phyloP scores from a whole-genome alignment of 2,113 vertebrate species.

The Podiceps cristatus region DNA sequence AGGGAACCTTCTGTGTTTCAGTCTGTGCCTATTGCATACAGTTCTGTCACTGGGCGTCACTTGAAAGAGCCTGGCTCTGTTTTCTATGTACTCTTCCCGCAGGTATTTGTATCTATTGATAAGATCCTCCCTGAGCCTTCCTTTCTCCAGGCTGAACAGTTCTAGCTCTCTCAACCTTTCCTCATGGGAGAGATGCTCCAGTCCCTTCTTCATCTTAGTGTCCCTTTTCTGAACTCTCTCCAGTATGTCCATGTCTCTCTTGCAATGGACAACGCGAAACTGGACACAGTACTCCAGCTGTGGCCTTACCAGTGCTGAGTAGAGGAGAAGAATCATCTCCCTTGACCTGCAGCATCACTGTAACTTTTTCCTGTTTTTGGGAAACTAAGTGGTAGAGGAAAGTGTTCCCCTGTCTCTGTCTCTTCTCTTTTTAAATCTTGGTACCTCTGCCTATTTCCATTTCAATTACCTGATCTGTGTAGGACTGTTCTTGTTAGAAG shows the following conservation, averaged over 20 bases:
- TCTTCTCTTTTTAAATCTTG: neutral
- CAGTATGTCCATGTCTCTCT: neutral
- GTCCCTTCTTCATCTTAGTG: neutral
- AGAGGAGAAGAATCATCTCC: neutral
- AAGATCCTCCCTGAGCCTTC: neutral
- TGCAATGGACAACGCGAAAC: neutral
- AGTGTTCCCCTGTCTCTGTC: neutral
- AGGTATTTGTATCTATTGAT: neutral
- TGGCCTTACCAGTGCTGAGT: neutral
- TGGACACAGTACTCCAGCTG: neutral
- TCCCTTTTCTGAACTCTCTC: neutral
- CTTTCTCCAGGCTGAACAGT: neutral
- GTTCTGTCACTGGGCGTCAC: neutral
- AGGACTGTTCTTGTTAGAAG: neutral
- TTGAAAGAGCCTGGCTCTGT: neutral
- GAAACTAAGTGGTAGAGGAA: neutral
- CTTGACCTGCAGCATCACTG: neutral
- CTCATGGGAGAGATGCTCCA: neutral
- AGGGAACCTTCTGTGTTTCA: neutral
- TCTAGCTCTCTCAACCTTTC: neutral
- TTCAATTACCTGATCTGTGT: neutral
- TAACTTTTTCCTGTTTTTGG: neutral
- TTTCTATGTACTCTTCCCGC: accelerated
- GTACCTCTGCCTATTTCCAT: neutral
- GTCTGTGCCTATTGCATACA: neutral